These are phyloP conservation scores for Eupithecia vulgata DNA, from an alignment of 2,888 invertebrate genomes.

Conservation along the genomic window DNA sequence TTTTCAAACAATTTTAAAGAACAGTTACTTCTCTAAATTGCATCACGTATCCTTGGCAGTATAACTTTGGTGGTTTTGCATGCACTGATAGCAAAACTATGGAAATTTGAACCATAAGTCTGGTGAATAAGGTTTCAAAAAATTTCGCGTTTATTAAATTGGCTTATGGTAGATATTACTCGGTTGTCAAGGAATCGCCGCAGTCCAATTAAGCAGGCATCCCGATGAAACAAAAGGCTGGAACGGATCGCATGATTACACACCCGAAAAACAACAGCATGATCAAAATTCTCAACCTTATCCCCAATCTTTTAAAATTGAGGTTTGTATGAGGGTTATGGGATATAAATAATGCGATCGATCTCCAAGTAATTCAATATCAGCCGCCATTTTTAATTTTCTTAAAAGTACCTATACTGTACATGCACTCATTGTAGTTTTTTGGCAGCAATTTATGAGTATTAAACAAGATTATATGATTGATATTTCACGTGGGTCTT, in stretches of 20 bases:
- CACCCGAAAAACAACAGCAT: constrained; percentile 47
- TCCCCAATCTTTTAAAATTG: constrained; percentile 43
- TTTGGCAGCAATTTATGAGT: constrained; percentile 29
- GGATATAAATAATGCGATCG: constrained; percentile 43
- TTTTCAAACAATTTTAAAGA: constrained; percentile 40
- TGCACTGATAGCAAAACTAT: constrained; percentile 10
- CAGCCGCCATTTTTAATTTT: constrained; percentile 59
- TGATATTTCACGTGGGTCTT: constrained; percentile 29
- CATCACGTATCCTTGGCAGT: constrained; percentile 44
- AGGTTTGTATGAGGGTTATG: constrained; percentile 37
- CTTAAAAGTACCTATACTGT: constrained; percentile 42
- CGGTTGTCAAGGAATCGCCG: constrained; percentile 57
- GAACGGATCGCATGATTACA: constrained; percentile 58
- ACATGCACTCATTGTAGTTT: constrained; percentile 45
- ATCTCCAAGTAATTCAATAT: constrained; percentile 58
- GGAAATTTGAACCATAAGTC: constrained; percentile 33
- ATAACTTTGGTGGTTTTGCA: constrained; percentile 40
- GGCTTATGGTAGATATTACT: constrained; percentile 49
- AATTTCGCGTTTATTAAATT: constrained; percentile 20
- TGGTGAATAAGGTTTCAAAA: constrained; percentile 17
- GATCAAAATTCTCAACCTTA: constrained; percentile 47
- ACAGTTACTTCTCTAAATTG: constrained; percentile 44
- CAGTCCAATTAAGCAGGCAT: constrained; percentile 64
- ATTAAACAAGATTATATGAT: constrained; percentile 14
- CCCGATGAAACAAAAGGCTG: constrained; percentile 57